phyloP scores from a whole-genome alignment of 2,797 vertebrate species.

The Tragelaphus eurycerus region DNA sequence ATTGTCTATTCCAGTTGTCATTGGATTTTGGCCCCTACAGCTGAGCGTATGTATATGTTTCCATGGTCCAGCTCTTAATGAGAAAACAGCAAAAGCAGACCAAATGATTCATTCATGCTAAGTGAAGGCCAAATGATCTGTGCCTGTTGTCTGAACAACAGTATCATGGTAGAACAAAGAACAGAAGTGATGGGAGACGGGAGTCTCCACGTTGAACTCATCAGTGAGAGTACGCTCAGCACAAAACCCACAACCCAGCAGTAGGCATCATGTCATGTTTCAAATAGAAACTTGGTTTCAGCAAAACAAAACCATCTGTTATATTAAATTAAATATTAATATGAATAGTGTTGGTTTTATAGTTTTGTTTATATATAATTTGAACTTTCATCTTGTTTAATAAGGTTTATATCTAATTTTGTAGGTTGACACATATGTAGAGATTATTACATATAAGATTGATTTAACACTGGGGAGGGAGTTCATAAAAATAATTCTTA shows the following conservation, averaged over 20 bases:
- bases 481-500: background rate
- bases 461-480: background rate
- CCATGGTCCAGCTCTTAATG: background rate
- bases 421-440: background rate
- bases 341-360: background rate
- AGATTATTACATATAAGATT: background rate
- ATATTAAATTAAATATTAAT: conserved; percentile 10
- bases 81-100: background rate
- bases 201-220: fast-evolving
- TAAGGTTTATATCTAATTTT: background rate
- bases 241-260: background rate
- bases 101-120: background rate
- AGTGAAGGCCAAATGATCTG: background rate
- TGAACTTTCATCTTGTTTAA: conserved; percentile 20
- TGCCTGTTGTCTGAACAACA: background rate
- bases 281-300: background rate
- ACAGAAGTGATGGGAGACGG: background rate
- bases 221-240: fast-evolving
- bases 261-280: background rate
- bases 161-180: background rate
- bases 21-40: background rate
- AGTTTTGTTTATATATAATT: background rate
- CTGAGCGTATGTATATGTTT: background rate
- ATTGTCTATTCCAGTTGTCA: background rate
- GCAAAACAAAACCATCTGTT: background rate